A percentile compares a stretch with the other conserved stretches of the same genome.
Conservation (phyloP, 1,140 invertebrate species). For the Homalodisca vitripennis region DNA sequence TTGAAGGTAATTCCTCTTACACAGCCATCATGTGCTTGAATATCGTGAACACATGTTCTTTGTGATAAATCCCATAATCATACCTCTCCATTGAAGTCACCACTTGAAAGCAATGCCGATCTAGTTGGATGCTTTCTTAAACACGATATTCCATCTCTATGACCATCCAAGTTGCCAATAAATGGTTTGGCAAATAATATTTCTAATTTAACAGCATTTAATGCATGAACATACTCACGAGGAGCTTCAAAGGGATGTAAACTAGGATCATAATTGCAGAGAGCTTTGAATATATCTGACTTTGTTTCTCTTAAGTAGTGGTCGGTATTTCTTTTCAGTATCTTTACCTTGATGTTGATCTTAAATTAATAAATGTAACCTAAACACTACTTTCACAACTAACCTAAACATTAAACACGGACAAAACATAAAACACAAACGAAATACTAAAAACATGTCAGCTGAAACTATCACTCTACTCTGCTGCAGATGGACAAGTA, state of each 20-base stretch:
- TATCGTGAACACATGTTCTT: slow-evolving; percentile 67
- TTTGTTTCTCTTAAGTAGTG: slow-evolving; percentile 95
- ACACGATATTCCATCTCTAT: slow-evolving; percentile 86
- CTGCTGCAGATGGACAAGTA: too few species aligned
- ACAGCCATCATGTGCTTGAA: slow-evolving; percentile 91
- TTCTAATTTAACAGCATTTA: slow-evolving; percentile 97
- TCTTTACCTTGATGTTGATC: slow-evolving; percentile 97
- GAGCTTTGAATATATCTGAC: slow-evolving; percentile 92
- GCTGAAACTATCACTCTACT: too few species aligned
- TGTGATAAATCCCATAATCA: slow-evolving; percentile 86
- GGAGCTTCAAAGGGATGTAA: slow-evolving; percentile 89
- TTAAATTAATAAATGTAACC: too few species aligned
- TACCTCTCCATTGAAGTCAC: slow-evolving; percentile 94
- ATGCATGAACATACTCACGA: slow-evolving; percentile 91
- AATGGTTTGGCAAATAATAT: slow-evolving; percentile 98
- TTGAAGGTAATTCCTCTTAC: slow-evolving; percentile 78
- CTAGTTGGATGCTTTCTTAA: slow-evolving; percentile 84
- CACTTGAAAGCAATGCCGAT: slow-evolving; percentile 82
- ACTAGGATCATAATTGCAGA: slow-evolving; percentile 89
- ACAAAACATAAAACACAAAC: too few species aligned
- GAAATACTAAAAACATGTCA: too few species aligned
- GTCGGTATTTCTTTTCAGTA: slow-evolving; percentile 91
- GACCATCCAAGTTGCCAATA: slow-evolving; percentile 90
- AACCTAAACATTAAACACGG: too few species aligned
- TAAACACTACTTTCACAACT: too few species aligned